Percentiles rank a stretch among this genome's conserved stretches.
These are phyloP conservation scores for Petaurus breviceps DNA, from an alignment of 2,113 vertebrate genomes.

Conservation along the genomic window DNA sequence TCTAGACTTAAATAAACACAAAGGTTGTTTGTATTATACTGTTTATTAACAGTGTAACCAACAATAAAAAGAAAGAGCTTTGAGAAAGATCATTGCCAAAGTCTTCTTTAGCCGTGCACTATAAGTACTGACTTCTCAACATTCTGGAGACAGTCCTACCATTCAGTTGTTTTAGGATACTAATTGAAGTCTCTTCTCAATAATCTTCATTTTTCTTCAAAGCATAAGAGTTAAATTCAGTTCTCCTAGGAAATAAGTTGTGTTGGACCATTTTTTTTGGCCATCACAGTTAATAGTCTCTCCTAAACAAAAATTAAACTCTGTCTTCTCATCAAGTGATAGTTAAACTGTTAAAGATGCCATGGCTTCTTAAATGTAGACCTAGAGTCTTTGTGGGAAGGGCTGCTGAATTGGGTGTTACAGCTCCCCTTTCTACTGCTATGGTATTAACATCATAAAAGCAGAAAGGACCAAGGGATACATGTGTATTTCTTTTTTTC, in stretches of 20 bases:
- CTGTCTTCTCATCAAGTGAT: neutral
- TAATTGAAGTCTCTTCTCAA: neutral
- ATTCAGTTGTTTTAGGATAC: neutral
- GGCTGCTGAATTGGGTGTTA: neutral
- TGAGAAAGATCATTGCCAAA: neutral
- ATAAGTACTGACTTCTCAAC: neutral
- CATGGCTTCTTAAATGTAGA: no score
- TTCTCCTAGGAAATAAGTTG: neutral
- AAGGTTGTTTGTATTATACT: neutral
- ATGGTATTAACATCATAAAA: neutral
- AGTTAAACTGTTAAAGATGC: neutral
- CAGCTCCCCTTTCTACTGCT: neutral
- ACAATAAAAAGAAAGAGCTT: neutral
- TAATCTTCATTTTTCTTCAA: neutral
- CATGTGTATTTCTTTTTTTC: neutral
- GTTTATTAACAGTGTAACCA: neutral
- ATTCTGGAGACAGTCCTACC: neutral
- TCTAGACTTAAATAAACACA: neutral
- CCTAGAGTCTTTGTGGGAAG: no score
- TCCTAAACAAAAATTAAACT: neutral
- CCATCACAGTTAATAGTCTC: neutral
- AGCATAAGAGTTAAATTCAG: neutral
- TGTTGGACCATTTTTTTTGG: neutral
- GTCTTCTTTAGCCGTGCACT: neutral
- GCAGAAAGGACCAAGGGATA: neutral